Base-by-base conservation (phyloP, 2,797 vertebrate species). In the Sebastolobus altivelis region DNA sequence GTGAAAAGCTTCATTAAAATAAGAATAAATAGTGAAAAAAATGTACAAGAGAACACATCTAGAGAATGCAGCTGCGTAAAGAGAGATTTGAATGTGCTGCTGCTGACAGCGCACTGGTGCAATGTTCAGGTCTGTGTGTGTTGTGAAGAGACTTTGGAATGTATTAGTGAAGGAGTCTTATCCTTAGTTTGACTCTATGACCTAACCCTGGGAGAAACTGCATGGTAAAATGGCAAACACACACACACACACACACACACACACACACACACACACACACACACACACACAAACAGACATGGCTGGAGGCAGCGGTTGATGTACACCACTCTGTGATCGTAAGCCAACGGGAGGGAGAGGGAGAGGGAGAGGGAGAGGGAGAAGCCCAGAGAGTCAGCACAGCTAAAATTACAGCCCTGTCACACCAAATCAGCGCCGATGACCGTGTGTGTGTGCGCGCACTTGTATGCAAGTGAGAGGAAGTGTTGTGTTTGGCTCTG, bases 331-430 rank as follows among this genome's bases (percentile, higher is more conserved):
- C 86, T 91, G 86, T 92, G 86, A 93, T 94, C 73, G 37, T 83
- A 79, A 79, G 86, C 89, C 87, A 88, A 86, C 82, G 79, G 85
- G 61, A 72, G 35, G 77, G 82, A 25, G 25, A 25, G 25, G 25
- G 25, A 81, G 79, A 72, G 60, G n/a, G 10, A 22, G 77, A 59
- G 69, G 75, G 58, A 40, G 65, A 80, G 84, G 76, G 81, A 83
- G 81, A 79, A 84, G 82, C 82, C 77, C 83, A 87, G 86, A 88
- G 90, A 92, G 89, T 90, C 90, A 91, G 87, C 87, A 90, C 83
- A 90, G 89, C 88, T 92, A 91, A 92, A 94, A 93, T 94, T 94
- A 93, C 89, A 92, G 85, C 81, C 85, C 82, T 94, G 92, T 94
- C 91, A 91, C 78, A 88, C 73, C 74, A 56, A 75, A 91, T 94